Percentiles rank a stretch among this genome's conserved stretches.
phyloP scores from a whole-genome alignment of 2,113 vertebrate genomes.

The Eonycteris spelaea region DNA sequence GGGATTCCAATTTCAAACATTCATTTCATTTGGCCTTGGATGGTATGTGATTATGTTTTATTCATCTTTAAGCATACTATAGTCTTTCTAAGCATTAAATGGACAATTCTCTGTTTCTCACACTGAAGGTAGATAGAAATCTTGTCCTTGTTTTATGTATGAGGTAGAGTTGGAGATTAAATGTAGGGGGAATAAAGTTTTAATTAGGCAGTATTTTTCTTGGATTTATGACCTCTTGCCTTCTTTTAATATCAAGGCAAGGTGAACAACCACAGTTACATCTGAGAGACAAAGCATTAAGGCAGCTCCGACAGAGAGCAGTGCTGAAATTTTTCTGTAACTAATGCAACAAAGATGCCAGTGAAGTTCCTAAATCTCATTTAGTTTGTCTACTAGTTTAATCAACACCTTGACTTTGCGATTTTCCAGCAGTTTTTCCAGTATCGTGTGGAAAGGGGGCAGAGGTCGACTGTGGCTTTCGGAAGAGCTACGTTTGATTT shows the following conservation, averaged over 20 bases:
- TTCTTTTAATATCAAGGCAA: neutral
- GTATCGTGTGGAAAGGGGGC: neutral
- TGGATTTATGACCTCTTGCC: neutral
- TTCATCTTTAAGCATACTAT: neutral
- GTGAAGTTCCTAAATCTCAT: neutral
- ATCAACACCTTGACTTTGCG: neutral
- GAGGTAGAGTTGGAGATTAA: neutral
- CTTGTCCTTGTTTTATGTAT: neutral
- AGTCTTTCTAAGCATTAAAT: neutral
- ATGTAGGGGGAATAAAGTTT: neutral
- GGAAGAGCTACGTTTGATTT: neutral
- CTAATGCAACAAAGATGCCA: neutral
- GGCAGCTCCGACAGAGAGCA: rapidly evolving
- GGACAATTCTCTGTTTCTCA: neutral
- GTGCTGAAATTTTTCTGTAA: neutral
- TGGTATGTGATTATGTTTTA: neutral
- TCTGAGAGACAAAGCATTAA: neutral
- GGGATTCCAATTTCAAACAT: neutral
- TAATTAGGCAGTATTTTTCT: neutral
- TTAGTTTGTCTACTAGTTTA: neutral
- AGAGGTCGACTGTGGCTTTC: neutral
- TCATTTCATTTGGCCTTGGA: neutral
- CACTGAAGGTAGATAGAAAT: neutral
- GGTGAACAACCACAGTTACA: neutral
- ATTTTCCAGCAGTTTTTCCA: neutral